Conservation (phyloP, 2,888 invertebrate species). For the Macaria notata region DNA sequence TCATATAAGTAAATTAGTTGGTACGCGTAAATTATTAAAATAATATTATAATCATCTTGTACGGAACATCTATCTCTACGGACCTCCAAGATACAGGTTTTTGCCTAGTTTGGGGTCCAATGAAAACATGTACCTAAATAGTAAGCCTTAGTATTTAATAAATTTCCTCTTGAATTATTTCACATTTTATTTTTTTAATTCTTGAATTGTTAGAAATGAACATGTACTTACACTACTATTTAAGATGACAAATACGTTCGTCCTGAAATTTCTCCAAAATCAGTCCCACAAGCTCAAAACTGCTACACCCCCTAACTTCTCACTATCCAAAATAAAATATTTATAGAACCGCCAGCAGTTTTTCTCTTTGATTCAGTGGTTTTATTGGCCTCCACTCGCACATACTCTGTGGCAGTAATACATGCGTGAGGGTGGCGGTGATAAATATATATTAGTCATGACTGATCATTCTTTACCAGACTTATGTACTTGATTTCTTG, state of each 20-base stretch:
- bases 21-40: no score
- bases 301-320: conserved; percentile 60
- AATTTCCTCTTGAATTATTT: no score
- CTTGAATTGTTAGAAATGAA: no score
- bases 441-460: conserved; percentile 80
- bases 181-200: no score
- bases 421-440: conserved; percentile 63
- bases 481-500: conserved; percentile 41
- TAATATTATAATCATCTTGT: no score
- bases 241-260: not conserved
- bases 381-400: conserved; percentile 64
- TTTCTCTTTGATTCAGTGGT: conserved; percentile 82
- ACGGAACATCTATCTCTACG: no score
- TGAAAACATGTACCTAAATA: no score
- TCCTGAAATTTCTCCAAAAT: conserved; percentile 11
- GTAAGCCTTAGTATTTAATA: no score
- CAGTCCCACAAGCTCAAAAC: conserved; percentile 22
- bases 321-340: conserved; percentile 82
- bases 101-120: no score
- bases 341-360: conserved; percentile 78
- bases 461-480: conserved; percentile 56
- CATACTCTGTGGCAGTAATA: conserved; percentile 53
- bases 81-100: no score
- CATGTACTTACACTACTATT: no score
- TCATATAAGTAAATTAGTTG: no score